Evolutionary conservation across 2,888 invertebrate genomes (phyloP).

Genomic region (Chymomyza fuscimana): DNA sequence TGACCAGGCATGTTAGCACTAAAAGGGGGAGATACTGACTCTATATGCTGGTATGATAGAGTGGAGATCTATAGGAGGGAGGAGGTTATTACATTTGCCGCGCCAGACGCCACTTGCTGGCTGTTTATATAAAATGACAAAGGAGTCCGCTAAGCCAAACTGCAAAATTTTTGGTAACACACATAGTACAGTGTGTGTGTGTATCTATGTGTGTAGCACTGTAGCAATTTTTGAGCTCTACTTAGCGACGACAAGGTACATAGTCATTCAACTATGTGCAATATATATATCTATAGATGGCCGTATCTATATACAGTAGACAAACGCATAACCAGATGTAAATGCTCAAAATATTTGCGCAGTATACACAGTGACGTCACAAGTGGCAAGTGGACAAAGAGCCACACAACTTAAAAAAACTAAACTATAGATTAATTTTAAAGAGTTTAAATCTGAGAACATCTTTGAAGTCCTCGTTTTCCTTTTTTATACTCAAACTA

Average conservation of each 20-base stretch:
- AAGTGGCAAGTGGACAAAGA: too few species aligned
- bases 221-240: constrained; percentile 20
- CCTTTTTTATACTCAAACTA: too few species aligned
- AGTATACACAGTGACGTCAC: too few species aligned
- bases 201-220: constrained; percentile 13
- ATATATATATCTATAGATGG: background rate
- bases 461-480: too few species aligned
- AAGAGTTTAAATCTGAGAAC: too few species aligned
- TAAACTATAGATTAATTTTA: too few species aligned
- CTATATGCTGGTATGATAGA: background rate
- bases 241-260: constrained; percentile 16
- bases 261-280: constrained; percentile 7
- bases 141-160: constrained; percentile 27
- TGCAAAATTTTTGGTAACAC: constrained; percentile 9
- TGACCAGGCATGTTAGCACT: constrained; percentile 57
- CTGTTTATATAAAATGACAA: constrained; percentile 63
- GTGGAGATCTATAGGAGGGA: background rate
- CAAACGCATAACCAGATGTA: background rate
- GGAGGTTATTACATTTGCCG: background rate
- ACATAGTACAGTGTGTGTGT: background rate
- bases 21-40: constrained; percentile 6
- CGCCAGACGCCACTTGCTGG: constrained; percentile 1
- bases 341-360: too few species aligned
- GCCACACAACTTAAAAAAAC: too few species aligned
- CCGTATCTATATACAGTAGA: background rate